A percentile compares a stretch with the other conserved stretches of the same genome.
Conservation (phyloP, 2,113 vertebrate species). For the Eupsittula cactorum region DNA sequence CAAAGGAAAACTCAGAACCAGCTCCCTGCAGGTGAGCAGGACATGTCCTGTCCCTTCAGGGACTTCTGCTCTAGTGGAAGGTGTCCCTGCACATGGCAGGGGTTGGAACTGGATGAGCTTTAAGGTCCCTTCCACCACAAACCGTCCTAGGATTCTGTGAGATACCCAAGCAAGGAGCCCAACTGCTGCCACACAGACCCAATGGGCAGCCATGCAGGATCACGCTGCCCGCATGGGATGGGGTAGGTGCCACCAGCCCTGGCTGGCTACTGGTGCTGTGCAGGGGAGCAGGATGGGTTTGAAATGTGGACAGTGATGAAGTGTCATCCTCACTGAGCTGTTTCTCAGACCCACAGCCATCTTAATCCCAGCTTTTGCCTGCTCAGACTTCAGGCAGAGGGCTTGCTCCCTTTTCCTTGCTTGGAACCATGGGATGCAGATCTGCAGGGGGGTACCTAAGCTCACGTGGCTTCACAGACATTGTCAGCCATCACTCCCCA, state of each 20-base stretch:
- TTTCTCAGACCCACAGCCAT: neutral
- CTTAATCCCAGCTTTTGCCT: neutral
- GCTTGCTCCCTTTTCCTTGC: rapidly evolving
- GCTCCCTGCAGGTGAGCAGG: neutral
- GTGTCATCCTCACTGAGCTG: neutral
- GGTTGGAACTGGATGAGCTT: neutral
- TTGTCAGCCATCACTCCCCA: neutral
- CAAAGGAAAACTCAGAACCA: neutral
- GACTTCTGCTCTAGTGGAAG: neutral
- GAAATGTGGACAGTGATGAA: neutral
- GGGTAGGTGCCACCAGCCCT: neutral
- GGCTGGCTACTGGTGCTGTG: neutral
- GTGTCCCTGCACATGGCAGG: neutral
- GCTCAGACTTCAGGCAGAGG: neutral
- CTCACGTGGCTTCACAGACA: neutral
- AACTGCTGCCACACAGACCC: rapidly evolving
- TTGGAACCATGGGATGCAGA: neutral
- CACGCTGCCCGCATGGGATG: rapidly evolving
- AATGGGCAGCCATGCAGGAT: rapidly evolving
- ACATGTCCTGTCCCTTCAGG: neutral
- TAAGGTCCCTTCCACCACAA: neutral
- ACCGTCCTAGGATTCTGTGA: neutral
- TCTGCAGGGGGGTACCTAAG: rapidly evolving
- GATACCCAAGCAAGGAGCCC: neutral
- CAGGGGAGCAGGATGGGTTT: neutral